Conservation (phyloP, 2,888 invertebrate species). For the Agapetus fuscipes region DNA sequence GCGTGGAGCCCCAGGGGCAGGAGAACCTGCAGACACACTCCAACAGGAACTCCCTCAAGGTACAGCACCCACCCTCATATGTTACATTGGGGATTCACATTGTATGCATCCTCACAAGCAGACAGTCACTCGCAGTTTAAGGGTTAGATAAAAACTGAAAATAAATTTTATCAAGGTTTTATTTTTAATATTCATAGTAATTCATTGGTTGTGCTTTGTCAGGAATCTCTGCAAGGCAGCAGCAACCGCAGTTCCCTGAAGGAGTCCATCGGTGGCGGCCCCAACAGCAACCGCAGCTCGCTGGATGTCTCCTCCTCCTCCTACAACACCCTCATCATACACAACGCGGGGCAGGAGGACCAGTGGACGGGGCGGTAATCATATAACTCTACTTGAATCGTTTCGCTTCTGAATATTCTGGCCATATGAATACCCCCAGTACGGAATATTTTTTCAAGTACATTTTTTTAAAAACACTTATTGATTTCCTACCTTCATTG, state of each 20-base stretch:
- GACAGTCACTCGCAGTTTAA: too few relatives aligned
- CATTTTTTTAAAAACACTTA: too few relatives aligned
- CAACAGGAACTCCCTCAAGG: constrained; percentile 53
- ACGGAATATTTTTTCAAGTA: too few relatives aligned
- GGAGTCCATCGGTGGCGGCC: constrained; percentile 44
- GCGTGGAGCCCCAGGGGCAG: constrained; percentile 89
- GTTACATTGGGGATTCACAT: too few relatives aligned
- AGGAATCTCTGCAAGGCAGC: constrained; percentile 26
- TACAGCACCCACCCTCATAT: too few relatives aligned
- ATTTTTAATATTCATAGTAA: background rate
- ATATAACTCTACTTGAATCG: too few relatives aligned
- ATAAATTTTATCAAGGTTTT: background rate
- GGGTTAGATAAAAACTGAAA: background rate
- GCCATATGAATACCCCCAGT: too few relatives aligned
- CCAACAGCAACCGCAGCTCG: constrained; percentile 52
- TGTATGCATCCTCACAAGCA: background rate
- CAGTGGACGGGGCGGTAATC: constrained; percentile 52
- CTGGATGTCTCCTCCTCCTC: constrained; percentile 69
- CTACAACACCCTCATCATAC: constrained; percentile 77
- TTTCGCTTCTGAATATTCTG: too few relatives aligned
- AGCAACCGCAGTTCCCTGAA: constrained; percentile 56
- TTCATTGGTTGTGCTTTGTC: background rate
- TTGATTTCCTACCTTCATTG: too few relatives aligned
- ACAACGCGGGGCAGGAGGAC: constrained; percentile 61
- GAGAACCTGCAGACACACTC: constrained; percentile 57